Conservation (phyloP, 2,797 vertebrate genomes). For the Spatula versicolor region DNA sequence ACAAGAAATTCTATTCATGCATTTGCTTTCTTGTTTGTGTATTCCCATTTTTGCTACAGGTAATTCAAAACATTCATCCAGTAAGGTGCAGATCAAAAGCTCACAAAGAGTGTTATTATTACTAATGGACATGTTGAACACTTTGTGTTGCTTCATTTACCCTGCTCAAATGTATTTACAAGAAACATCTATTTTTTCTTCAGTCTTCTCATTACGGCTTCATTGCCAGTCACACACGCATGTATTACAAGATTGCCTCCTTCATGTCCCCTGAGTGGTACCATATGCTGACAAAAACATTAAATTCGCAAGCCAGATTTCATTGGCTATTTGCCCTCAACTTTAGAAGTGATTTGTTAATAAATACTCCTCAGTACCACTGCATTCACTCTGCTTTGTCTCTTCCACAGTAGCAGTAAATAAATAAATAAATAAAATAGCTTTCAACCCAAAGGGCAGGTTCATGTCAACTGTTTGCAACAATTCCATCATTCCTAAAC, state of each 20-base stretch:
- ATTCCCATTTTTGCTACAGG: not conserved
- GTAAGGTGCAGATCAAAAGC: not conserved
- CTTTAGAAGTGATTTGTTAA: slow-evolving; percentile 27
- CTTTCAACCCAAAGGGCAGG: not conserved
- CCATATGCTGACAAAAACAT: slow-evolving; percentile 48
- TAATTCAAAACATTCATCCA: not conserved
- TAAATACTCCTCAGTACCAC: not conserved
- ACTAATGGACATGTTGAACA: not conserved
- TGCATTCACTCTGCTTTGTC: not conserved
- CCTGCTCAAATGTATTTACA: not conserved
- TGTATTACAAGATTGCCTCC: slow-evolving; percentile 1
- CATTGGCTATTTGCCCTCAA: slow-evolving; percentile 46
- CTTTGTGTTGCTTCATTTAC: slow-evolving; percentile 12
- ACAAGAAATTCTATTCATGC: not conserved
- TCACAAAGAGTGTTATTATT: not conserved
- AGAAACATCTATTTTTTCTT: slow-evolving; percentile 40
- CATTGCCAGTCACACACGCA: not conserved
- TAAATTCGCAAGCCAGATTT: slow-evolving; percentile 47
- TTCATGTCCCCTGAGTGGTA: slow-evolving; percentile 18
- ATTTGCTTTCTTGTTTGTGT: not conserved
- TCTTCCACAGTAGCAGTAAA: not conserved
- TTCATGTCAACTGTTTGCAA: slow-evolving; percentile 6
- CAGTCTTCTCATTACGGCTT: not conserved
- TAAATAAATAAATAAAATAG: not conserved
- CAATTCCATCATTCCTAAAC: not conserved